These are phyloP conservation scores for Entosphenus tridentatus DNA, from an alignment of 2,113 vertebrate species.

Conservation along the genomic window DNA sequence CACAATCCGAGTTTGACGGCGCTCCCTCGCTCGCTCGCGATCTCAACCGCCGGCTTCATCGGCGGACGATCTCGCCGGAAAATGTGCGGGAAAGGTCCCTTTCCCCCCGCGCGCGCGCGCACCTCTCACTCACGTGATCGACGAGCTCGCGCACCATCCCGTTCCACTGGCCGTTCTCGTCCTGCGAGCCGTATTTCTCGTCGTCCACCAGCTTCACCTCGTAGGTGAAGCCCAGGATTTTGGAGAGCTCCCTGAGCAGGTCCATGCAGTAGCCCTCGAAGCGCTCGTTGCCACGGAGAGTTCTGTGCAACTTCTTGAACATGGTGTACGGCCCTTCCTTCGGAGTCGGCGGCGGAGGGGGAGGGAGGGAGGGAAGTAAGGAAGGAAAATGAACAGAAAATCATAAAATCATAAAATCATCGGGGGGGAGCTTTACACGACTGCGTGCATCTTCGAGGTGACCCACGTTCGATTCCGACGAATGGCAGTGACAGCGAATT, in stretches of 20 bases:
- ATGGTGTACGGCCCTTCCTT: constrained; percentile 97
- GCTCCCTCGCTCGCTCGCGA: no score
- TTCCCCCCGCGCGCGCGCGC: no score
- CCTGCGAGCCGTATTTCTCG: constrained; percentile 72
- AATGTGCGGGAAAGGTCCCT: no score
- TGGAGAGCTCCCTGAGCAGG: constrained; percentile 68
- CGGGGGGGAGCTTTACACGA: not conserved
- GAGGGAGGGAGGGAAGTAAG: not conserved
- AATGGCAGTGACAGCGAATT: constrained; percentile 7
- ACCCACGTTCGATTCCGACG: not conserved
- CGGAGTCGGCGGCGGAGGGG: constrained; percentile 9
- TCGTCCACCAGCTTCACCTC: constrained; percentile 86
- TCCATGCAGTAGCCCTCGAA: constrained; percentile 97
- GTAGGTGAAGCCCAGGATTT: constrained; percentile 70
- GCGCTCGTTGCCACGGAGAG: constrained; percentile 69
- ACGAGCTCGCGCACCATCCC: constrained; percentile 93
- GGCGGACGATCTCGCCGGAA: no score
- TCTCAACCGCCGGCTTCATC: no score
- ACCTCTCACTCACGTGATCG: constrained; percentile 56
- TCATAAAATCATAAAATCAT: no score
- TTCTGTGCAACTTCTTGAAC: constrained; percentile 85
- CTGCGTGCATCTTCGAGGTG: constrained; percentile 3
- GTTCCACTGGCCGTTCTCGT: constrained; percentile 96
- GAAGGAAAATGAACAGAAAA: no score
- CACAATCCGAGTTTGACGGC: no score